A percentile compares a stretch with the other conserved stretches of the same genome.
These are phyloP conservation scores for Ochotona princeps DNA, from an alignment of 2,113 vertebrate genomes.

Conservation along the genomic window DNA sequence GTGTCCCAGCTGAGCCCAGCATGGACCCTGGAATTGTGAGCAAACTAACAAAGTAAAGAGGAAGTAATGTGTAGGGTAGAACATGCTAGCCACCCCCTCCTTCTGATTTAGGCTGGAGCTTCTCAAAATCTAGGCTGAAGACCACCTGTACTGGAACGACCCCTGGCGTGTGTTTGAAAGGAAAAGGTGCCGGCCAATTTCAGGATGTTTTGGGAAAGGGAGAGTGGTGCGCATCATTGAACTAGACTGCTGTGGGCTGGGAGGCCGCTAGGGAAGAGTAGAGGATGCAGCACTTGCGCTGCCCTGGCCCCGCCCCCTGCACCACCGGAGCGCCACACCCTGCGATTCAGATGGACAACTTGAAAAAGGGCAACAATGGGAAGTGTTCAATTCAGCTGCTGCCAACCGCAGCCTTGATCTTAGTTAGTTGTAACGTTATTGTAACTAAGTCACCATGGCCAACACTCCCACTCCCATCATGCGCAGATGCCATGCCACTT, in stretches of 20 bases:
- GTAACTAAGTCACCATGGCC: too few relatives aligned
- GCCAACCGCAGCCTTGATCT: too few relatives aligned
- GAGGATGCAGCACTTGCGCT: too few relatives aligned
- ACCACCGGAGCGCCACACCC: too few relatives aligned
- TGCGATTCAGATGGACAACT: too few relatives aligned
- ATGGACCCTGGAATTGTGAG: not conserved
- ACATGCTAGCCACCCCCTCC: not conserved
- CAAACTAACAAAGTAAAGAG: slow-evolving; percentile 7
- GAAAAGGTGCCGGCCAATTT: not conserved
- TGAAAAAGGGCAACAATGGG: too few relatives aligned
- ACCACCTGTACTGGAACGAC: not conserved
- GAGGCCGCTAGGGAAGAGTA: too few relatives aligned
- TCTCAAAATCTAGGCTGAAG: slow-evolving; percentile 31
- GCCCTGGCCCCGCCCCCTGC: too few relatives aligned
- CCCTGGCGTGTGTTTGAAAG: not conserved
- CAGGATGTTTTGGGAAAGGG: not conserved
- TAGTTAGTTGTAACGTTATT: too few relatives aligned
- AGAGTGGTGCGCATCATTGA: not conserved
- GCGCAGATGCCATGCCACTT: too few relatives aligned
- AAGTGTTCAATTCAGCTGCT: too few relatives aligned
- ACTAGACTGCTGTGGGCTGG: not conserved
- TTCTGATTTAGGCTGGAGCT: slow-evolving; percentile 13
- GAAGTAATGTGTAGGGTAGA: not conserved
- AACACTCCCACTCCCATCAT: too few relatives aligned
- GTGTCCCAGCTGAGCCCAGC: not conserved